Conservation (phyloP, 1,140 invertebrate species). For the Drosophila ogumai region DNA sequence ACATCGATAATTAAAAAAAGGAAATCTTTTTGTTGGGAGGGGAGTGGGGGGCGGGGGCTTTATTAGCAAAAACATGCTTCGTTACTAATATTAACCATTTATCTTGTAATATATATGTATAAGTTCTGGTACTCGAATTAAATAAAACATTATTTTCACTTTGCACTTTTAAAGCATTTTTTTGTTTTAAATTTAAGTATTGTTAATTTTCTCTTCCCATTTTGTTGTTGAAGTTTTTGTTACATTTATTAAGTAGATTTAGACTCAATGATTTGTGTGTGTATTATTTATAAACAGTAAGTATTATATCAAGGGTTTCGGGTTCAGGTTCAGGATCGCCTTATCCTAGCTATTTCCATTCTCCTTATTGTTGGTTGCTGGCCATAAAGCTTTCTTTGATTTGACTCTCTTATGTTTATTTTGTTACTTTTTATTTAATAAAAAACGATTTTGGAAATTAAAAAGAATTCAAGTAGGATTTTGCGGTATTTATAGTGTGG, state of each 20-base stretch:
- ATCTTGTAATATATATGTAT: slow-evolving; percentile 52
- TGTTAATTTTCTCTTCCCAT: slow-evolving; percentile 21
- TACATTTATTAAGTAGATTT: slow-evolving; percentile 67
- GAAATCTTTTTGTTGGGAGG: slow-evolving; percentile 57
- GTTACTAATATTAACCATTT: slow-evolving; percentile 60
- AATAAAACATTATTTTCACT: slow-evolving; percentile 55
- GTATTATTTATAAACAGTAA: slow-evolving; percentile 57
- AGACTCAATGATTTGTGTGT: slow-evolving; percentile 56
- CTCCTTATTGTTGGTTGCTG: slow-evolving; percentile 47
- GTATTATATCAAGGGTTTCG: slow-evolving; percentile 40
- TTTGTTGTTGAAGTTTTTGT: slow-evolving; percentile 30
- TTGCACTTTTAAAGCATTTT: slow-evolving; percentile 73
- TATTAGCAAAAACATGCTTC: slow-evolving; percentile 67
- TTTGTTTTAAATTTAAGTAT: slow-evolving; percentile 10
- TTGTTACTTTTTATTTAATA: neutral
- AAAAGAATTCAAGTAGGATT: slow-evolving; percentile 23
- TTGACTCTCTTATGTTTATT: slow-evolving; percentile 20
- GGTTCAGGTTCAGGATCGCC: slow-evolving; percentile 26
- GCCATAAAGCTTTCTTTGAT: slow-evolving; percentile 60
- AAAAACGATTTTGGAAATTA: slow-evolving; percentile 35
- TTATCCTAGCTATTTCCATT: slow-evolving; percentile 34
- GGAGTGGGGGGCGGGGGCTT: slow-evolving; percentile 7
- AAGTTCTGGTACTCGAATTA: slow-evolving; percentile 71
- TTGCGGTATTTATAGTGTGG: slow-evolving; percentile 27
- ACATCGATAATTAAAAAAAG: slow-evolving; percentile 78